Conservation (phyloP, 2,888 invertebrate species). For the Eupsilia transversa region DNA sequence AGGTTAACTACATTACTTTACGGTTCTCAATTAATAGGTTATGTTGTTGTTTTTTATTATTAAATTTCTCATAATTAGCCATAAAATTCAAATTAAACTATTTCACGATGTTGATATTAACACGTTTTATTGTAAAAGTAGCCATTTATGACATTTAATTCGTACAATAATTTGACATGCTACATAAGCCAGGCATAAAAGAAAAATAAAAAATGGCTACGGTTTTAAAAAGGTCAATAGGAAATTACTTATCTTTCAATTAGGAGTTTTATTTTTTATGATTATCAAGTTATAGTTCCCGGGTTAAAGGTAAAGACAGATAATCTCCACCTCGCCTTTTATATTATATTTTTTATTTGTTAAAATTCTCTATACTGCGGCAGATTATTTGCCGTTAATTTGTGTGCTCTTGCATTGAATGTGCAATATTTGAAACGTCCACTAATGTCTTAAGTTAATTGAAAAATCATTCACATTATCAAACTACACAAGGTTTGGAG, state of each 20-base stretch:
- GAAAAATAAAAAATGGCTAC: not conserved
- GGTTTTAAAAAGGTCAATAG: not conserved
- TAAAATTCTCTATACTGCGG: constrained; percentile 17
- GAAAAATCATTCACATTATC: constrained; percentile 19
- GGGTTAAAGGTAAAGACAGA: not conserved
- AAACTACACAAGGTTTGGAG: not conserved
- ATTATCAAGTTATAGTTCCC: not conserved
- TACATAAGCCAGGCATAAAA: too few species aligned
- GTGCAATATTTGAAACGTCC: constrained; percentile 22
- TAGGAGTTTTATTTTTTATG: not conserved
- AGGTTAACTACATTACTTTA: not conserved
- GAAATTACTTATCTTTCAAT: not conserved
- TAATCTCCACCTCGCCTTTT: not conserved
- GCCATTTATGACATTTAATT: not conserved
- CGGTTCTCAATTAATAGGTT: not conserved
- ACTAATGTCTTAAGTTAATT: not conserved
- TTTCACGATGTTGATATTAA: not conserved
- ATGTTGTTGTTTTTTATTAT: constrained; percentile 3
- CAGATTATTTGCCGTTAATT: not conserved
- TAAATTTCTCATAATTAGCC: not conserved
- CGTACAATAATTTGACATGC: not conserved
- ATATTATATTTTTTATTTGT: not conserved
- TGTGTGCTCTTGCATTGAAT: constrained; percentile 4
- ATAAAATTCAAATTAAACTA: not conserved
- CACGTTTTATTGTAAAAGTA: not conserved